Evolutionary conservation across 1,140 invertebrate genomes (phyloP).

Genomic region (Anagrus nilaparvatae): DNA sequence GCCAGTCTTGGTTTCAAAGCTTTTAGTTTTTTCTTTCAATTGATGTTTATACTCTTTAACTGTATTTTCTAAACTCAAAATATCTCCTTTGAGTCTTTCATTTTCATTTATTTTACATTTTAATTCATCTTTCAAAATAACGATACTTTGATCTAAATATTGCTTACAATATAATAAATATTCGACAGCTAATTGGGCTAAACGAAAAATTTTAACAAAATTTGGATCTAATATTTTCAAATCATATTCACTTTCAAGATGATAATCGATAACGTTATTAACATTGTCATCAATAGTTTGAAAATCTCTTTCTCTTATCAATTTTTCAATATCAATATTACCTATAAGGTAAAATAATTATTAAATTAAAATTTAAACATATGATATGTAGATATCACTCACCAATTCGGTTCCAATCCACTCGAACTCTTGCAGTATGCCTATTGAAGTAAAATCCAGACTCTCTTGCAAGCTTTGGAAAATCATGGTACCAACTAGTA

Average conservation of each 20-base stretch:
- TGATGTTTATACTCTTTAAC: conserved; percentile 26
- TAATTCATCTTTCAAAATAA: conserved; percentile 51
- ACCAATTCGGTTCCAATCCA: conserved; percentile 59
- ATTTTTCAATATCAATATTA: conserved; percentile 50
- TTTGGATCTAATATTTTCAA: conserved; percentile 53
- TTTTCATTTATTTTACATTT: conserved; percentile 44
- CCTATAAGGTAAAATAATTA: conserved; percentile 35
- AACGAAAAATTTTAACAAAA: conserved; percentile 56
- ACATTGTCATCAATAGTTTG: conserved; percentile 51
- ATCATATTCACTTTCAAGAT: conserved; percentile 50
- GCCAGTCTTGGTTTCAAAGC: conserved; percentile 28
- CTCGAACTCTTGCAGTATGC: conserved; percentile 43
- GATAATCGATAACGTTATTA: conserved; percentile 51
- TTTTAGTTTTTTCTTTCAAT: conserved; percentile 27
- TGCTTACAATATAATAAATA: conserved; percentile 60
- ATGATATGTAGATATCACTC: conserved; percentile 23
- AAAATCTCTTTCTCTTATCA: conserved; percentile 55
- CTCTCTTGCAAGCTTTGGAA: conserved; percentile 55
- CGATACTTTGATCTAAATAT: conserved; percentile 55
- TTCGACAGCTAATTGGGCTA: conserved; percentile 57
- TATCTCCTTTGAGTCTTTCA: conserved; percentile 27
- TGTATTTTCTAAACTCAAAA: conserved; percentile 13
- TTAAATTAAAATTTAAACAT: neutral
- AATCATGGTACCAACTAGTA: conserved; percentile 53
- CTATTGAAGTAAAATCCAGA: conserved; percentile 56